These are phyloP conservation scores for Salvelinus namaycush DNA, from an alignment of 2,113 vertebrate species.

Conservation along the genomic window DNA sequence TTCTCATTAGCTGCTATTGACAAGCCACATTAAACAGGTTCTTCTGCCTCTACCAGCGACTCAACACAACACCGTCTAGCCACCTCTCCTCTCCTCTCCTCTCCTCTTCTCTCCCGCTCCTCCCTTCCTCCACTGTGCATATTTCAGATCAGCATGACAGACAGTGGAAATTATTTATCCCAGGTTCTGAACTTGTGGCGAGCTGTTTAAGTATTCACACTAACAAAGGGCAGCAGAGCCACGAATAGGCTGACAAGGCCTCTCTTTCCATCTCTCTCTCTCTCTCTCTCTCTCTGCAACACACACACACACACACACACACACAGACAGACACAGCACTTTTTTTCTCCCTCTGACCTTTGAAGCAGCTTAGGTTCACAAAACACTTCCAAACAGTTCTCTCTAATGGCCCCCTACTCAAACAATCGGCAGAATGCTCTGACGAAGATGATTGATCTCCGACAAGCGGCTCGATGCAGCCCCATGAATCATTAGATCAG, in stretches of 20 bases:
- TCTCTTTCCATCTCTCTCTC: slow-evolving; percentile 48
- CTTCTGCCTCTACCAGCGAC: slow-evolving; percentile 51
- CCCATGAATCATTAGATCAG: slow-evolving; percentile 79
- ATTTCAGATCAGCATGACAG: slow-evolving; percentile 78
- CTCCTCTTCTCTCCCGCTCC: slow-evolving; percentile 30
- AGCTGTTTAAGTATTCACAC: slow-evolving; percentile 78
- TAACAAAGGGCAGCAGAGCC: slow-evolving; percentile 80
- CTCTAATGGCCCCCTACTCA: slow-evolving; percentile 81
- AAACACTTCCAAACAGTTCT: slow-evolving; percentile 81
- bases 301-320: slow-evolving; percentile 8
- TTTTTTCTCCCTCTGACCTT: slow-evolving; percentile 69
- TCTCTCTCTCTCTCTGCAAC: slow-evolving; percentile 32
- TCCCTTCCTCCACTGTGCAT: slow-evolving; percentile 57
- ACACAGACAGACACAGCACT: slow-evolving; percentile 18
- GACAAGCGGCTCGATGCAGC: slow-evolving; percentile 77
- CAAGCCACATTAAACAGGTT: slow-evolving; percentile 76
- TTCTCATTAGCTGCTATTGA: slow-evolving; percentile 76
- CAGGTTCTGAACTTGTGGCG: slow-evolving; percentile 66
- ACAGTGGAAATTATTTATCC: slow-evolving; percentile 80
- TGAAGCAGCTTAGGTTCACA: slow-evolving; percentile 79
- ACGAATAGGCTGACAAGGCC: slow-evolving; percentile 73
- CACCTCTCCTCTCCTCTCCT: slow-evolving; percentile 23
- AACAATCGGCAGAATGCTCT: slow-evolving; percentile 77
- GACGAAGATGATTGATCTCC: slow-evolving; percentile 82
- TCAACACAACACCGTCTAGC: slow-evolving; percentile 38